These are phyloP conservation scores for Caenorhabditis afra DNA, from an alignment of 2,888 invertebrate species.

Conservation along the genomic window DNA sequence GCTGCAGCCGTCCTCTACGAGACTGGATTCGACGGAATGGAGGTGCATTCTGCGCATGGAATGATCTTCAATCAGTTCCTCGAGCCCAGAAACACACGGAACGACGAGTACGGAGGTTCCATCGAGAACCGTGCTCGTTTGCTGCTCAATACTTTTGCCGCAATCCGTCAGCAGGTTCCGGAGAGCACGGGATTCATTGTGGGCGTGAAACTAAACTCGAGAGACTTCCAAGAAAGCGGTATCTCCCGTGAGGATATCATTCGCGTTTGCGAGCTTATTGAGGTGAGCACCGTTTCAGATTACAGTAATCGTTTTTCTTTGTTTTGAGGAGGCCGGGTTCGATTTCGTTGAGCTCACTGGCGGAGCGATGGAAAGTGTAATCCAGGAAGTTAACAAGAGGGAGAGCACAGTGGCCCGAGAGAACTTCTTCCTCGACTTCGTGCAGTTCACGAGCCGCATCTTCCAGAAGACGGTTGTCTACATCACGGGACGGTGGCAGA, in stretches of 20 bases:
- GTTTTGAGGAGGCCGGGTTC: constrained; percentile 65
- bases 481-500: constrained; percentile 72
- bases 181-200: constrained; percentile 66
- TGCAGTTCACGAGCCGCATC: constrained; percentile 46
- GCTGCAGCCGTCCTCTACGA: constrained; percentile 55
- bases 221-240: constrained; percentile 73
- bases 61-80: constrained; percentile 74
- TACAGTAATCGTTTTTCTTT: neutral
- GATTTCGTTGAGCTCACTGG: constrained; percentile 76
- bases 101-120: constrained; percentile 71
- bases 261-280: constrained; percentile 42
- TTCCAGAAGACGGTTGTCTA: constrained; percentile 60
- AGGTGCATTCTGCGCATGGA: constrained; percentile 74
- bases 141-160: constrained; percentile 66
- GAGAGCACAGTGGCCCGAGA: constrained; percentile 71
- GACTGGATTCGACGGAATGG: constrained; percentile 72
- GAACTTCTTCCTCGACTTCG: constrained; percentile 71
- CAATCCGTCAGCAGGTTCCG: constrained; percentile 60
- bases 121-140: constrained; percentile 70
- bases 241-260: constrained; percentile 62
- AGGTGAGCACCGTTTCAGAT: constrained; percentile 3
- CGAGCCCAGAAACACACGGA: constrained; percentile 65
- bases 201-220: constrained; percentile 73
- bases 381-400: constrained; percentile 46
- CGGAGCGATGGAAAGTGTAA: constrained; percentile 69